These are phyloP conservation scores for Clarias pachynema DNA, from an alignment of 2,797 vertebrate species.

Conservation along the genomic window DNA sequence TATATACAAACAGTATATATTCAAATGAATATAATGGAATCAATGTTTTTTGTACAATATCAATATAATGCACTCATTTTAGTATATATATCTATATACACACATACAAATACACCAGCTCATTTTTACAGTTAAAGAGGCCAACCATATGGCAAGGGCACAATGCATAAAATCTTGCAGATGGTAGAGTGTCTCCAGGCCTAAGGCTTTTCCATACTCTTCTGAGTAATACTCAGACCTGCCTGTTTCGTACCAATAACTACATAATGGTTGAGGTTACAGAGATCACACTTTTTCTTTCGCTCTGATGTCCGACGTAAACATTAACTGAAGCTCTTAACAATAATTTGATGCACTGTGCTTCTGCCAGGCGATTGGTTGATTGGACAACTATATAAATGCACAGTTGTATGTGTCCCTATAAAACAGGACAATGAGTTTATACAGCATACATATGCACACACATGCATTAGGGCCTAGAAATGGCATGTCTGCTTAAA, in stretches of 20 bases:
- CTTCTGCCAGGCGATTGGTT: not conserved
- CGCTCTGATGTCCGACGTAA: not conserved
- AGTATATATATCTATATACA: no score
- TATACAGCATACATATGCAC: no score
- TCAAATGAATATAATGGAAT: no score
- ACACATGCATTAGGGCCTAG: no score
- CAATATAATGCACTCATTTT: no score
- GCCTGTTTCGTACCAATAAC: not conserved
- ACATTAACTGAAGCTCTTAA: not conserved
- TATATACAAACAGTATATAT: no score
- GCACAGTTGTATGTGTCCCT: not conserved
- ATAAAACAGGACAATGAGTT: not conserved
- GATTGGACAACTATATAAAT: not conserved
- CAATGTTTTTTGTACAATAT: no score
- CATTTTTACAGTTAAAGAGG: no score
- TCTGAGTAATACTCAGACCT: not conserved
- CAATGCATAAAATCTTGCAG: not conserved
- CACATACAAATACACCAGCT: no score
- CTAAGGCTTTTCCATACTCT: not conserved
- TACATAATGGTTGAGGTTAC: no score
- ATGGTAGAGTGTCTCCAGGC: not conserved
- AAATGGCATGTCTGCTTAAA: not conserved
- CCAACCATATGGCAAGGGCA: not conserved
- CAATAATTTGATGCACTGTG: not conserved
- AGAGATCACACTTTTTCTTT: not conserved